Evolutionary conservation across 2,113 vertebrate species (phyloP), one percentile per base, ranked within the genome.

Genomic region (Mormyrus lacerda): DNA sequence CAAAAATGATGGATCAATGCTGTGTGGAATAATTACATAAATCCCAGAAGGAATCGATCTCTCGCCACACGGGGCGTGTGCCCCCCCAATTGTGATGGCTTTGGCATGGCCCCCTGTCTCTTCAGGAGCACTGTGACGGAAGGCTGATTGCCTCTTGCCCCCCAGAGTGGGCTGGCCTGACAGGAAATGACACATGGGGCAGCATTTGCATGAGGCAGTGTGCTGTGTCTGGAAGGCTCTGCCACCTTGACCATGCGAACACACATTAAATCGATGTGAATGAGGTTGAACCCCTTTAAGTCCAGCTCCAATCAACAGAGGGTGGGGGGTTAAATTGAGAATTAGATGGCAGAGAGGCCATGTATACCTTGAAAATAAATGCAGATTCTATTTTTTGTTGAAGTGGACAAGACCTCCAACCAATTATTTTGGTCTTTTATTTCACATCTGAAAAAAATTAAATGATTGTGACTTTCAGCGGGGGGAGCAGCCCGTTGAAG

Each of bases 391-490:
- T 95, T 94, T 95, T 92, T 93, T 94, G 93, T 91, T 88, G 93
- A 94, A 92, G 92, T 92, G 92, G 93, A 94, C 91, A 93, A 88
- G 50, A 93, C 55, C 42, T 35, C 93, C 94, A 47, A 92, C 90
- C 91, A 91, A 92, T 92, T 82, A 89, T 92, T 92, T 92, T 79
- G 91, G 91, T 92, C 88, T 92, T 94, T 94, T 95, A 92, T 95
- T 94, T 92, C 91, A 90, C 91, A 91, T 93, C 94, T 95, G 93
- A 95, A 96, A 96, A 96, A 96, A 96, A 96, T 96, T 96, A 96
- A 97, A 97, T 96, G 96, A 97, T 97, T 97, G 97, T 95, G 96
- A 97, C 97, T 96, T 96, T 96, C 96, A 94, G 94, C 95, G 88
- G 95, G 96, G 95, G 95, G 95, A 95, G 95, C 96, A 96, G 93